Evolutionary conservation across 2,888 invertebrate species (phyloP).

Genomic region (Therioaphis trifolii): DNA sequence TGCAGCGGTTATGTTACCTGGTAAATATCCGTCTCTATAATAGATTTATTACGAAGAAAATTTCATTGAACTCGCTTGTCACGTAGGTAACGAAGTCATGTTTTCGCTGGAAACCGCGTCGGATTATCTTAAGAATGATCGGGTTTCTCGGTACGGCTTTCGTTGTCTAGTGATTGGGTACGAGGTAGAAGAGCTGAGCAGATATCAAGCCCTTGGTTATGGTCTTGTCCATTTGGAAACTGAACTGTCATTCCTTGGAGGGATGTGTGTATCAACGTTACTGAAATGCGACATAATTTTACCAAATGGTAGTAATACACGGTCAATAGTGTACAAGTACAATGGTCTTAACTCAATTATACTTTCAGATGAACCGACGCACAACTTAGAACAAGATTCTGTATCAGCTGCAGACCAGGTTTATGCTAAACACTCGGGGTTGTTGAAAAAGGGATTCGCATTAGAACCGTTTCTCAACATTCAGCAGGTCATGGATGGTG

Average conservation of each 20-base stretch:
- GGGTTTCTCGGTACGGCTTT: constrained; percentile 80
- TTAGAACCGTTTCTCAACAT: constrained; percentile 87
- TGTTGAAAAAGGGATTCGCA: constrained; percentile 90
- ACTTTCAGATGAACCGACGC: constrained; percentile 71
- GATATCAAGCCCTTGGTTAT: constrained; percentile 67
- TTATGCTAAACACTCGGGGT: constrained; percentile 76
- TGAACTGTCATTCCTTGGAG: constrained; percentile 89
- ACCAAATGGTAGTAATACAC: constrained; percentile 68
- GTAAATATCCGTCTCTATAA: constrained; percentile 68
- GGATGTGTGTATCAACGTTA: constrained; percentile 89
- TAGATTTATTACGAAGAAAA: not conserved
- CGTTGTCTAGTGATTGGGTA: constrained; percentile 85
- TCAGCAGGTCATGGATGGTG: constrained; percentile 89
- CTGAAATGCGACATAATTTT: constrained; percentile 84
- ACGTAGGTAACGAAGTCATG: constrained; percentile 86
- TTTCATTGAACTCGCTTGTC: not conserved
- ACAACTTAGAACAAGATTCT: constrained; percentile 75
- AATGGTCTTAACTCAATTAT: not conserved
- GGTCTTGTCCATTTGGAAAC: constrained; percentile 84
- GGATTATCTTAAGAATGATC: constrained; percentile 91
- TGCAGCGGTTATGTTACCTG: constrained; percentile 84
- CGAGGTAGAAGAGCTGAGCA: constrained; percentile 74
- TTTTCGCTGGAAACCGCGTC: constrained; percentile 96
- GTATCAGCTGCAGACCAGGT: constrained; percentile 70
- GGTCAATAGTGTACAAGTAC: not conserved